These are phyloP conservation scores for Oreochromis grahami DNA, from an alignment of 2,797 vertebrate genomes.

Conservation along the genomic window DNA sequence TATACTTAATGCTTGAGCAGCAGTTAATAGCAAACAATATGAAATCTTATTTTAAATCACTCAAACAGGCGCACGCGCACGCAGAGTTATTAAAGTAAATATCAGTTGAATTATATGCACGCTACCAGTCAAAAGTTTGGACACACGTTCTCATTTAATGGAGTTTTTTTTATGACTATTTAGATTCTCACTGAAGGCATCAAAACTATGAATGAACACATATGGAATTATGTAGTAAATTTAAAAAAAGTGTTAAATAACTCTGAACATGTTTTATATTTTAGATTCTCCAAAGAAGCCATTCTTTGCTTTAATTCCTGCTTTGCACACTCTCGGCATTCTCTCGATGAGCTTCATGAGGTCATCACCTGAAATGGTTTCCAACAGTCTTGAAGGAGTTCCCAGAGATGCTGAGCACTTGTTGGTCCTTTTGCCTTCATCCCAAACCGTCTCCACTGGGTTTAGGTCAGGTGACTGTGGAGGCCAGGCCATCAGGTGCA, in stretches of 20 bases:
- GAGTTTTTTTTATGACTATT: no score
- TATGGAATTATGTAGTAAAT: no score
- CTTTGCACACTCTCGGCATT: fast-evolving
- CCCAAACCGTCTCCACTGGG: background rate
- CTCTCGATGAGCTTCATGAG: background rate
- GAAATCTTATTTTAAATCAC: background rate
- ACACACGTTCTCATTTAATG: background rate
- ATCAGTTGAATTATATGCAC: background rate
- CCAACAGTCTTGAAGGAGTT: no score
- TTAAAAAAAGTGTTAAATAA: background rate
- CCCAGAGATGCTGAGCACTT: no score
- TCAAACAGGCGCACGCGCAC: fast-evolving
- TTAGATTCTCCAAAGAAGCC: no score
- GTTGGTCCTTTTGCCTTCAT: background rate
- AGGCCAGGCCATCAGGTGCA: fast-evolving
- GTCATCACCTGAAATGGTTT: no score
- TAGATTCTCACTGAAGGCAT: no score
- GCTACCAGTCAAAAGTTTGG: background rate
- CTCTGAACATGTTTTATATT: no score
- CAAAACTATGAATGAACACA: background rate
- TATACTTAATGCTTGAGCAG: background rate
- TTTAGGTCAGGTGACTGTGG: no score
- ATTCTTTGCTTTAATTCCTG: background rate
- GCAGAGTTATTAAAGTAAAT: background rate
- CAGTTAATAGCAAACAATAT: background rate